phyloP scores from a whole-genome alignment of 2,113 vertebrate genomes.

The Callipepla squamata region DNA sequence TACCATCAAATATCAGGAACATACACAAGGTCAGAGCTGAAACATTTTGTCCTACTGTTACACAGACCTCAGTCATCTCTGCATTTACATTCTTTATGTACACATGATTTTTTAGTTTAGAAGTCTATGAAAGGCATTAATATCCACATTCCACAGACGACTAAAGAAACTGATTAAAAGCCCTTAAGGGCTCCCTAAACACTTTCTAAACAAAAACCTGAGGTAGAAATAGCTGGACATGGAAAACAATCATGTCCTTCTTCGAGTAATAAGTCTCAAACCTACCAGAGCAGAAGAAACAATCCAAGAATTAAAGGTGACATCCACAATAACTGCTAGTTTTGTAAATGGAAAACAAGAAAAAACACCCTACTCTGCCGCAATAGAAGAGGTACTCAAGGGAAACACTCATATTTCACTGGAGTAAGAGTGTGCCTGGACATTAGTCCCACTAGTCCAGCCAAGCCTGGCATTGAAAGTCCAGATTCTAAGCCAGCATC shows the following conservation, averaged over 20 bases:
- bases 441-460: not conserved
- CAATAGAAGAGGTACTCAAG: not conserved
- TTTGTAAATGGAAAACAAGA: not conserved
- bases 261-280: not conserved
- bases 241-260: not conserved
- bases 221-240: not conserved
- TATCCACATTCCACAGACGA: not conserved
- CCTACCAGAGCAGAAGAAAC: constrained; percentile 1
- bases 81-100: not conserved
- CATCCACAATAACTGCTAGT: not conserved
- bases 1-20: not conserved
- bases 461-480: not conserved
- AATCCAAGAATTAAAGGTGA: not conserved
- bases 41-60: not conserved
- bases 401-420: not conserved
- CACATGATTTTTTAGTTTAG: not conserved
- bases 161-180: constrained; percentile 11
- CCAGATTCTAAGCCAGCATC: not conserved
- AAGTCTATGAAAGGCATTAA: not conserved
- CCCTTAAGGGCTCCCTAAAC: not conserved
- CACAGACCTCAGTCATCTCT: not conserved
- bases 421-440: not conserved
- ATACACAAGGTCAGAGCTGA: not conserved
- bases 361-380: not conserved
- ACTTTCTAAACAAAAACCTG: not conserved